Conservation (phyloP, 92 coral and sea anemone species). For the Anthopleura xanthogrammica region DNA sequence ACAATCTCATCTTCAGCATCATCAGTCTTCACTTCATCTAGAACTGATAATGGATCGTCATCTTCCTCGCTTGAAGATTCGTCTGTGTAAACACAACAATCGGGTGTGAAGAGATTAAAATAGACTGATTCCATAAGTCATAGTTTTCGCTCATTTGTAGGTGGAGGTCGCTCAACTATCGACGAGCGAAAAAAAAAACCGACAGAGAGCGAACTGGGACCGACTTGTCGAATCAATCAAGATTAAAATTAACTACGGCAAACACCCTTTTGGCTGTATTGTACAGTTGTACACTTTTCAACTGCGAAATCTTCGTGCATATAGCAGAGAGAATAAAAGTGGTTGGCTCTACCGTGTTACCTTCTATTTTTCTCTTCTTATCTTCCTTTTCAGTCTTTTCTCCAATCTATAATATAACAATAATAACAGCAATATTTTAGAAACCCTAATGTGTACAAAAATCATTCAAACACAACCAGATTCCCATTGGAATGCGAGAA, state of each 20-base stretch:
- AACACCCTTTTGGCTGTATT: too few species aligned
- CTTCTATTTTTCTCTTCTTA: background rate
- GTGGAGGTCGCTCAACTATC: too few species aligned
- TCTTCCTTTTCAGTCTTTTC: background rate
- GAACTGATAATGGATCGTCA: slow-evolving; percentile 26
- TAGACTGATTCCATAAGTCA: too few species aligned
- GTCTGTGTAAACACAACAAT: background rate
- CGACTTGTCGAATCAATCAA: too few species aligned
- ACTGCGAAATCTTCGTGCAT: background rate
- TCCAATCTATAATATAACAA: background rate
- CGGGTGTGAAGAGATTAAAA: too few species aligned
- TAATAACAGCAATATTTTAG: background rate
- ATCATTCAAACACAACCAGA: background rate
- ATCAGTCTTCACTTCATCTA: slow-evolving; percentile 18
- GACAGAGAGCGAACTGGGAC: too few species aligned
- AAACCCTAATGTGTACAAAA: background rate
- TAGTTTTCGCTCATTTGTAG: too few species aligned
- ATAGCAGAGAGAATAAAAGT: background rate
- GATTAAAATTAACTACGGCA: too few species aligned
- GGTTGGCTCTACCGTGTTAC: background rate
- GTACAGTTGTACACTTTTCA: too few species aligned
- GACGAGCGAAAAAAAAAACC: too few species aligned
- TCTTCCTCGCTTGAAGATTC: slow-evolving; percentile 44
- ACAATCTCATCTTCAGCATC: slow-evolving; percentile 17
- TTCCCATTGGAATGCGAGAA: background rate